phyloP scores from a whole-genome alignment of 2,797 vertebrate genomes.

The Pipistrellus kuhlii region DNA sequence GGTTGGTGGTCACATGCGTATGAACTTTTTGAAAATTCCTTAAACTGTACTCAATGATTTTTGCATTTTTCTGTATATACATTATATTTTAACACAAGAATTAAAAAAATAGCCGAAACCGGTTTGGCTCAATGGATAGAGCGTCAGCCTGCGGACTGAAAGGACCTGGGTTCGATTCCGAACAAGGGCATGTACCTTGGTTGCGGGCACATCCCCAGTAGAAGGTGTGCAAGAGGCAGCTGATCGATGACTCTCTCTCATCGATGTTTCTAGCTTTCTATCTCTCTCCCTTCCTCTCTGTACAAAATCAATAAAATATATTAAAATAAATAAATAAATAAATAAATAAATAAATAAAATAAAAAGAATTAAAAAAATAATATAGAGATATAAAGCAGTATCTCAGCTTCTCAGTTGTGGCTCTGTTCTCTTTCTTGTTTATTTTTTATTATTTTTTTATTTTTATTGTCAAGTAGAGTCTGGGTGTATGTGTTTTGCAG shows the following conservation, averaged over 20 bases:
- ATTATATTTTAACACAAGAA: not conserved
- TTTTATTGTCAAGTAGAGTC: not conserved
- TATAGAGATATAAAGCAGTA: not conserved
- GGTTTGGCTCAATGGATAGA: no score
- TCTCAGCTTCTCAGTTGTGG: not conserved
- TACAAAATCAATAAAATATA: no score
- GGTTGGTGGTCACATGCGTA: not conserved
- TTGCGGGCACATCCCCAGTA: no score
- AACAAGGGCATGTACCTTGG: no score
- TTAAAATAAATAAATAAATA: no score
- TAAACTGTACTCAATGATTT: not conserved
- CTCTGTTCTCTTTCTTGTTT: not conserved
- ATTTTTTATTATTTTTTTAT: not conserved
- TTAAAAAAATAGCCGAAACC: not conserved
- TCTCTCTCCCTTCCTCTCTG: no score
- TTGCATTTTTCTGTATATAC: not conserved
- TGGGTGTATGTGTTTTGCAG: not conserved
- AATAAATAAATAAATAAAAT: no score
- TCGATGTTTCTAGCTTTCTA: no score
- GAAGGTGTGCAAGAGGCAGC: no score
- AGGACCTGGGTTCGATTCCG: no score
- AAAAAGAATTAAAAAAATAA: not conserved
- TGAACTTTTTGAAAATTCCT: not conserved
- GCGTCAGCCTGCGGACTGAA: no score
- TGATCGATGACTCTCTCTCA: no score